These are phyloP conservation scores for Phyllotreta striolata DNA, from an alignment of 2,888 invertebrate genomes.

Conservation along the genomic window DNA sequence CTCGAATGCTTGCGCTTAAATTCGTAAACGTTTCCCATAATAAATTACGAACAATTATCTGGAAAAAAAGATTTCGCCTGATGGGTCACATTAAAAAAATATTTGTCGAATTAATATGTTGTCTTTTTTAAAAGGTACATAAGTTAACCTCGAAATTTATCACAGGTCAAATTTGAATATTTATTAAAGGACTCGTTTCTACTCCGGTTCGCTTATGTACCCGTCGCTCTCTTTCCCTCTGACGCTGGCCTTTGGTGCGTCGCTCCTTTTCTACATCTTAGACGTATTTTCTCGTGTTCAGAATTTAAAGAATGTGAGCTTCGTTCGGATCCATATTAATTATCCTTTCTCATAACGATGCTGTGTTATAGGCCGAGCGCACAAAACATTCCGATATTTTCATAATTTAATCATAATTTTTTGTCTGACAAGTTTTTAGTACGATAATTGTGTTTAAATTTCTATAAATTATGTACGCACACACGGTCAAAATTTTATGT, in stretches of 20 bases:
- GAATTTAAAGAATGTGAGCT: slow-evolving; percentile 54
- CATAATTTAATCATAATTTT: slow-evolving; percentile 7
- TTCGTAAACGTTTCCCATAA: no score
- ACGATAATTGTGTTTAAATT: neutral
- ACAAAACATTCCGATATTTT: slow-evolving; percentile 11
- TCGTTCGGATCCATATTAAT: slow-evolving; percentile 50
- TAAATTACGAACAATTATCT: neutral
- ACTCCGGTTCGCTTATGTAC: slow-evolving; percentile 42
- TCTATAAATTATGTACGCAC: no score
- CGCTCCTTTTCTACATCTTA: slow-evolving; percentile 18
- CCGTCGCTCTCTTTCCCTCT: slow-evolving; percentile 44
- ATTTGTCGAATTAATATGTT: slow-evolving; percentile 61
- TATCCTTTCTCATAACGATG: slow-evolving; percentile 36
- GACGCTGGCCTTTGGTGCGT: no score
- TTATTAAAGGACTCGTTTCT: slow-evolving; percentile 39
- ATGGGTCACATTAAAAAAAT: slow-evolving; percentile 54
- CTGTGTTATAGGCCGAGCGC: slow-evolving; percentile 18
- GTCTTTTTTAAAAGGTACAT: slow-evolving; percentile 60
- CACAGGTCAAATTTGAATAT: slow-evolving; percentile 50
- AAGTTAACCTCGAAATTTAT: slow-evolving; percentile 59
- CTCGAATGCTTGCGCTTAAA: no score
- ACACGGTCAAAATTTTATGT: no score
- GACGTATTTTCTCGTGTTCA: slow-evolving; percentile 55
- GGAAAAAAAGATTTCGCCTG: slow-evolving; percentile 21
- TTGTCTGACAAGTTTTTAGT: slow-evolving; percentile 4